phyloP scores from a whole-genome alignment of 2,113 vertebrate species.

The Casuarius casuarius region DNA sequence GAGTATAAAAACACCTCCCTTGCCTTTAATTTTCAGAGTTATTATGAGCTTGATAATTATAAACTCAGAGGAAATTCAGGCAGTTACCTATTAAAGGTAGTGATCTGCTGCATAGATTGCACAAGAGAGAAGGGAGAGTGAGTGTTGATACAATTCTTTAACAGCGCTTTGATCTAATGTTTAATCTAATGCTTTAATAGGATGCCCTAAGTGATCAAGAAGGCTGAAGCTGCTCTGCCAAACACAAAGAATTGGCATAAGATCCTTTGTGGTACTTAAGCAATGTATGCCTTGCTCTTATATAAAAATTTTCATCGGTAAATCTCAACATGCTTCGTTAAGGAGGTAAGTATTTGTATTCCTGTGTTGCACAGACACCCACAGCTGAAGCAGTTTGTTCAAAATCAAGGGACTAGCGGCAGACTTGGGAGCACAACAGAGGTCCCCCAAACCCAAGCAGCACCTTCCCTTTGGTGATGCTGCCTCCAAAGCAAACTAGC shows the following conservation, averaged over 20 bases:
- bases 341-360: neutral
- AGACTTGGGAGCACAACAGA: neutral
- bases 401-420: neutral
- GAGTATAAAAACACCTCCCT: neutral
- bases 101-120: neutral
- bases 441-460: neutral
- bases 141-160: neutral
- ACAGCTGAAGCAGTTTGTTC: neutral
- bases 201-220: neutral
- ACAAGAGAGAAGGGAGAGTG: neutral
- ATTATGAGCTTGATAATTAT: slow-evolving; percentile 17
- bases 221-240: neutral
- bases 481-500: neutral
- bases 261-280: neutral
- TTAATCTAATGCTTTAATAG: neutral
- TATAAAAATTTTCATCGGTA: neutral
- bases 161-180: neutral
- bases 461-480: rapidly evolving
- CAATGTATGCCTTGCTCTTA: neutral
- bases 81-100: neutral
- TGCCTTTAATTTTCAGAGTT: slow-evolving; percentile 30
- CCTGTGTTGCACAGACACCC: neutral
- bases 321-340: neutral
- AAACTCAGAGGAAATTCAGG: neutral
- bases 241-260: neutral